A percentile compares a stretch with the other conserved stretches of the same genome.
Evolutionary conservation across 2,797 vertebrate genomes (phyloP).

Genomic region (Argentina silus): DNA sequence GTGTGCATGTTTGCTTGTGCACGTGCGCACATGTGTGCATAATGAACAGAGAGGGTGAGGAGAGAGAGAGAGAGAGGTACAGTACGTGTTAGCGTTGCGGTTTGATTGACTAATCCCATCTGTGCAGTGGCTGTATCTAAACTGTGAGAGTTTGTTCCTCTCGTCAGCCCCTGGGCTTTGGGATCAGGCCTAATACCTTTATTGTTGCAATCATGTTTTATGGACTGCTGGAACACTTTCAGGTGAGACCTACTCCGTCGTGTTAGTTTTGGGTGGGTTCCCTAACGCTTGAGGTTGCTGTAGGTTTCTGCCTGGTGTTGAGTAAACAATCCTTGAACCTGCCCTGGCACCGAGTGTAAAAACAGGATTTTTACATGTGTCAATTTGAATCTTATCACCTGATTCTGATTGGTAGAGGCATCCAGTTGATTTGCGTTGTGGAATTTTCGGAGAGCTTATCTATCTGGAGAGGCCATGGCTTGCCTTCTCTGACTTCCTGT

Average conservation of each 20-base stretch:
- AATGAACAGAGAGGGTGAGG: slow-evolving; percentile 16
- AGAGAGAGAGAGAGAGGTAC: slow-evolving; percentile 14
- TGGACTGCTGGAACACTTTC: slow-evolving; percentile 38
- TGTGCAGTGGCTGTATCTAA: slow-evolving; percentile 40
- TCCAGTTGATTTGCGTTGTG: slow-evolving; percentile 26
- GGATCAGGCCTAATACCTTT: slow-evolving; percentile 46
- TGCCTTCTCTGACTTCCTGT: slow-evolving; percentile 41
- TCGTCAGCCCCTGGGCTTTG: slow-evolving; percentile 30
- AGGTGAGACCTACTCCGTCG: slow-evolving; percentile 21
- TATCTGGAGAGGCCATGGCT: slow-evolving; percentile 32
- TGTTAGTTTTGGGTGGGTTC: neutral
- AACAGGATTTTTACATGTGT: slow-evolving; percentile 20
- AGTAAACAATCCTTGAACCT: slow-evolving; percentile 15
- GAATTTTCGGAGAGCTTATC: slow-evolving; percentile 20
- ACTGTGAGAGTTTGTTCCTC: slow-evolving; percentile 34
- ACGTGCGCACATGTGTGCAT: neutral
- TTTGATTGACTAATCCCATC: slow-evolving; percentile 47
- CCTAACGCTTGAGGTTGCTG: slow-evolving; percentile 1
- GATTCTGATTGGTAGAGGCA: slow-evolving; percentile 22
- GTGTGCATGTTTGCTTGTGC: neutral
- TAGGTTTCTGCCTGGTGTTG: slow-evolving; percentile 8
- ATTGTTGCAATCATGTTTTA: slow-evolving; percentile 38
- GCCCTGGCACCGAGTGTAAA: slow-evolving; percentile 16
- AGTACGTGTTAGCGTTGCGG: slow-evolving; percentile 30
- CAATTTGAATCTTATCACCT: slow-evolving; percentile 47